A percentile compares a stretch with the other conserved stretches of the same genome.
Conservation (phyloP, 2,113 vertebrate species). For the Seriola dumerili region DNA sequence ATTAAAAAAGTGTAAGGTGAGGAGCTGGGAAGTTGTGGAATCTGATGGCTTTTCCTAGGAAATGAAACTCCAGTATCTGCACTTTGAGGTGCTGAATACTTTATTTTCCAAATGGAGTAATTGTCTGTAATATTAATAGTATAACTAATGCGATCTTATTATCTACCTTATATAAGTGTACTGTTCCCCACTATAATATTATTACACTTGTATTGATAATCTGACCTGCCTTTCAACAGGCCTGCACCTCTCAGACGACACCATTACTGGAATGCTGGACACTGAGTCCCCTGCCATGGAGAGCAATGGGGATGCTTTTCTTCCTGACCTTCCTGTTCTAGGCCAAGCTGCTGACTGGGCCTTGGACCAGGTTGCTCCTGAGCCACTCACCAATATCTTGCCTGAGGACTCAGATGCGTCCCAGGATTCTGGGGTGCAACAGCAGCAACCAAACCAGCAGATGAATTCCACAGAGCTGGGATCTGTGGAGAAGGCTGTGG, state of each 20-base stretch:
- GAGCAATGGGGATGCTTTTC: conserved; percentile 74
- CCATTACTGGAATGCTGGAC: conserved; percentile 82
- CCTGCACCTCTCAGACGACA: conserved; percentile 59
- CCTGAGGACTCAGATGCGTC: conserved; percentile 59
- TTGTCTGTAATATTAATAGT: background rate
- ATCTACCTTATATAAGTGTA: background rate
- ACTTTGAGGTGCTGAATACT: background rate
- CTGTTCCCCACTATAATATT: background rate
- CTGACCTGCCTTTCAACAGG: conserved; percentile 40
- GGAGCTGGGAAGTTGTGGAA: background rate
- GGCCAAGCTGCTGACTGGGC: conserved; percentile 74
- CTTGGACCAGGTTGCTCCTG: conserved; percentile 67
- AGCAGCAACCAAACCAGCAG: conserved; percentile 38
- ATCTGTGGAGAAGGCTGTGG: conserved; percentile 73
- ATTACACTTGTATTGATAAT: background rate
- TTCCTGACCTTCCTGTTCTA: conserved; percentile 73
- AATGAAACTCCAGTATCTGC: background rate
- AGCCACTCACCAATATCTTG: conserved; percentile 60
- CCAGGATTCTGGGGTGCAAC: conserved; percentile 43
- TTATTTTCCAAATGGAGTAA: background rate
- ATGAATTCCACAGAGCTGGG: conserved; percentile 51
- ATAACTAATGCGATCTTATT: background rate
- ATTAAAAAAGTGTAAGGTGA: background rate
- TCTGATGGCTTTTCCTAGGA: background rate
- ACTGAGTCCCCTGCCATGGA: conserved; percentile 79